Evolutionary conservation across 2,888 invertebrate genomes (phyloP), one percentile per base, ranked within the genome.

Genomic region (Drosophila recens): DNA sequence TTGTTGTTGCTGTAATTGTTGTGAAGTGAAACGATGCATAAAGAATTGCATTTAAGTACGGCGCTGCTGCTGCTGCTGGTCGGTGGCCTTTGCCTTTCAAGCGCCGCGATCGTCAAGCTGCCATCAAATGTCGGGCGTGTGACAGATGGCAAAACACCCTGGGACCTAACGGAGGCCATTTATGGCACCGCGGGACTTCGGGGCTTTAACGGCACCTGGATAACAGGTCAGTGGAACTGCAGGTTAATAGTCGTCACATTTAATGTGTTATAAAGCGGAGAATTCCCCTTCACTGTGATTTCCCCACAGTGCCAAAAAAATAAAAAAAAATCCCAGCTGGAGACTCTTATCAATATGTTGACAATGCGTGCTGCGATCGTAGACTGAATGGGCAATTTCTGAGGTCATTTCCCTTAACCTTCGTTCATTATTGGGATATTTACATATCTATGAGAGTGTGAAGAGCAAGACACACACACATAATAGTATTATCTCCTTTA

Each of bases 151-250:
- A 82, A 91, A 61, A 82, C 84, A 4, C 84, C 90, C 43, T 92
- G 92, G 92, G 76, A 80, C 1, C 67, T 92, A 13, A n/a, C 27
- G 1, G 90, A 90, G 30, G 87, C 92, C n/a, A 46, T 92, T 23
- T 65, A 40, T 27, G 92, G 89, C 1, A 72, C 80, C 15, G 49
- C 76, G 1, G 75, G 80, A n/a, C 75, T 91, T 8, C 93, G 93
- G 34, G 90, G 93, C 27, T 93, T 94, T 65, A 92, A 93, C 63
- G 94, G 94, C 68, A 93, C 94, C 75, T 95, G 95, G 95, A 93
- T 95, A 67, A 94, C 95, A 92, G 95, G 95, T 95, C 91, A 86
- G 83, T 79, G 13, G 13, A 4, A 27, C 9, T 42, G 2, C 20
- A 20, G 20, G 20, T 20, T 20, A 20, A 20, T 20, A 20, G 20